Conservation (phyloP, 2,888 invertebrate species). For the Seira musarum region DNA sequence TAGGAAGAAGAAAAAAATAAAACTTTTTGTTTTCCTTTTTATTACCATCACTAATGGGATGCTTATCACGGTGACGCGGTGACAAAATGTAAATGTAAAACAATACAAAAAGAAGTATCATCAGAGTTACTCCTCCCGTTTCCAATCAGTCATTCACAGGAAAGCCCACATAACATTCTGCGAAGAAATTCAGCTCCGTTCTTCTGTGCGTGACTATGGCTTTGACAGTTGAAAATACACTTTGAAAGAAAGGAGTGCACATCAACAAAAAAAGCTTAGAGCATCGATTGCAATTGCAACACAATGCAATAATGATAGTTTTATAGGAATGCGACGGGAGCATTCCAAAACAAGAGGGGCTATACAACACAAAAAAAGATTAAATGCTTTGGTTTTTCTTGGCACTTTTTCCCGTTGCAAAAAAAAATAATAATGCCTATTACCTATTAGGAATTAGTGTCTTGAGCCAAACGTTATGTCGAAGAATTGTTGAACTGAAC, state of each 20-base stretch:
- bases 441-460: not conserved
- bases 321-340: conserved; percentile 2
- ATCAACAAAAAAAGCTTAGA: not conserved
- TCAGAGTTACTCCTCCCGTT: not conserved
- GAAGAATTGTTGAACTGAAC: not conserved
- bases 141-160: not conserved
- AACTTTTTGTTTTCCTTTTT: conserved; percentile 25
- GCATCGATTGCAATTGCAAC: not conserved
- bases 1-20: not conserved
- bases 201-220: not conserved
- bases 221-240: too few relatives aligned
- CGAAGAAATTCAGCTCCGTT: conserved; percentile 1
- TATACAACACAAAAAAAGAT: conserved; percentile 2
- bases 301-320: not conserved
- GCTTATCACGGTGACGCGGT: conserved; percentile 47
- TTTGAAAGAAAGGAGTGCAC: too few relatives aligned
- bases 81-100: conserved; percentile 1
- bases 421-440: conserved; percentile 8
- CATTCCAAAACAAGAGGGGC: not conserved
- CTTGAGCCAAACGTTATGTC: not conserved
- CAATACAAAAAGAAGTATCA: not conserved
- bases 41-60: conserved; percentile 47
- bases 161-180: conserved; percentile 14
- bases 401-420: conserved; percentile 1
- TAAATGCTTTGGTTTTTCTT: not conserved